Conservation (phyloP, 2,113 vertebrate genomes). For the Numenius arquata region DNA sequence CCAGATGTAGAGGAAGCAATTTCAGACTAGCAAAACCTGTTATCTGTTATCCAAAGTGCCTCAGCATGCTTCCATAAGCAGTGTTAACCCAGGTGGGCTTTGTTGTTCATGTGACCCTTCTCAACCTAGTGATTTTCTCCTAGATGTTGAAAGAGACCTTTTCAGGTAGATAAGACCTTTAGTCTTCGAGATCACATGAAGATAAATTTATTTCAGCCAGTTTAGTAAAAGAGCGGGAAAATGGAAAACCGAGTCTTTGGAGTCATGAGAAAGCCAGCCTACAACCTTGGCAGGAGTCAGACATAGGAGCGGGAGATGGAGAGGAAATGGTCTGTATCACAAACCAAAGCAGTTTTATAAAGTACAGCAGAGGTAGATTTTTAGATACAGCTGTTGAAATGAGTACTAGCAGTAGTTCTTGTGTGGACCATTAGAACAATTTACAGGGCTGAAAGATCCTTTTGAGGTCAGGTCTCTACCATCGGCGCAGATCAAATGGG, state of each 20-base stretch:
- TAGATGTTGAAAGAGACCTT: background rate
- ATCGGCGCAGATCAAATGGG: rapidly evolving
- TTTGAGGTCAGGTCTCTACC: background rate
- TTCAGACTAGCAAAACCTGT: background rate
- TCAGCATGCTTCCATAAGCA: background rate
- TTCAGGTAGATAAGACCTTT: background rate
- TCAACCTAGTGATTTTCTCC: background rate
- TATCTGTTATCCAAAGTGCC: background rate
- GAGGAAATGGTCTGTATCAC: background rate
- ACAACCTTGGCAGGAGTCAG: background rate
- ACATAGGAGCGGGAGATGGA: background rate
- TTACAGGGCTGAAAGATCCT: background rate
- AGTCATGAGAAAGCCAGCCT: background rate
- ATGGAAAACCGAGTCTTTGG: background rate
- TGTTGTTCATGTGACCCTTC: background rate
- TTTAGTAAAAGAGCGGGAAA: background rate
- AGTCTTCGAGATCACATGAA: background rate
- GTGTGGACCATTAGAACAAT: background rate
- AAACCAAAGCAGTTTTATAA: background rate
- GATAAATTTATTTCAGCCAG: background rate
- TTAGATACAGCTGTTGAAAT: background rate
- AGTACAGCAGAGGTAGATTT: background rate
- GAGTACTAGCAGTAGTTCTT: background rate
- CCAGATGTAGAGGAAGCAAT: background rate
- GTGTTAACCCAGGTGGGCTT: background rate